Evolutionary conservation across 2,797 vertebrate species (phyloP).

Genomic region (Muscicapa comitata): DNA sequence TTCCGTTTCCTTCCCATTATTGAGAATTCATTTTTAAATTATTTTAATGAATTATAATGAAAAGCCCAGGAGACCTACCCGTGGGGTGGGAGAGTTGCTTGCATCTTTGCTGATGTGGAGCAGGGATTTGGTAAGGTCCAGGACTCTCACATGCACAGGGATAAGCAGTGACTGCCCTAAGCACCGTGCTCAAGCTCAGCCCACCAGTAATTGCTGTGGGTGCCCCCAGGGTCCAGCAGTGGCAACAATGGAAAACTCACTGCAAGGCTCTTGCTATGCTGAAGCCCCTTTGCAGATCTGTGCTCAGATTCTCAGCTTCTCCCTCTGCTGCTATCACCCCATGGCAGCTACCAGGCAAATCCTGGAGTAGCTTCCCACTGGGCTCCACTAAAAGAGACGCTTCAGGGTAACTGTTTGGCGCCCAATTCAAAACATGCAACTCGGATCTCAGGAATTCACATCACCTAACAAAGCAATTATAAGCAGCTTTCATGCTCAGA

Average conservation of each 20-base stretch:
- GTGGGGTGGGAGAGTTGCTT: not conserved
- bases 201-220: not conserved
- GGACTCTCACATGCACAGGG: not conserved
- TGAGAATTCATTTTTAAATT: not conserved
- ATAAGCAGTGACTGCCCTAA: not conserved
- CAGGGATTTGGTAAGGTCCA: not conserved
- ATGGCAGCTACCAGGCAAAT: not conserved
- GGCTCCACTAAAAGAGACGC: not conserved
- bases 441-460: not conserved
- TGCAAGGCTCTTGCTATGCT: not conserved
- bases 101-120: not conserved
- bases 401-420: not conserved
- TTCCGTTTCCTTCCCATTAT: not conserved
- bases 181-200: not conserved
- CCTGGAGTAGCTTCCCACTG: not conserved
- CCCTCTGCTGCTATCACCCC: not conserved
- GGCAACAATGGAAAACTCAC: not conserved
- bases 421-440: not conserved
- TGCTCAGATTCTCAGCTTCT: not conserved
- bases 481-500: not conserved
- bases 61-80: not conserved
- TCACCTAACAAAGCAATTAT: not conserved
- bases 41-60: not conserved
- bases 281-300: not conserved
- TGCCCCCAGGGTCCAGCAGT: not conserved